A percentile compares a stretch with the other conserved stretches of the same genome.
These are phyloP conservation scores for Matsumurasca onukii DNA, from an alignment of 1,140 invertebrate species.

Conservation along the genomic window DNA sequence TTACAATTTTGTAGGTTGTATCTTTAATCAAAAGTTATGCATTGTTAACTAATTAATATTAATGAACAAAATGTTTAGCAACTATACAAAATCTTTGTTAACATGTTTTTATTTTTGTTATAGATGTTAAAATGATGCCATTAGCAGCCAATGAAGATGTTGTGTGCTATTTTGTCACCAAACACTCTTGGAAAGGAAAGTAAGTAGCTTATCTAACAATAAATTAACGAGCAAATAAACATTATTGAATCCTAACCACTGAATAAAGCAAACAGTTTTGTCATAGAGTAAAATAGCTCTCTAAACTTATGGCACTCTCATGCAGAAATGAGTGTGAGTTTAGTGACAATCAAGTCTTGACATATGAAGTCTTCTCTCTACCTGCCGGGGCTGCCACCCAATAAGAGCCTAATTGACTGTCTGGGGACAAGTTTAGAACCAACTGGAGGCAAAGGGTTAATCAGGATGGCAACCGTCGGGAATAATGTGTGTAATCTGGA, in stretches of 20 bases:
- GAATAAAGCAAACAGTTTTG: not conserved
- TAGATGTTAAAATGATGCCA: slow-evolving; percentile 52
- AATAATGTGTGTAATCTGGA: too few species aligned
- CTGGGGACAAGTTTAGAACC: too few species aligned
- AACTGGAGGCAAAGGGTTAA: too few species aligned
- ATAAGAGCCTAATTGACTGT: too few species aligned
- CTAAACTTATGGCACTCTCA: not conserved
- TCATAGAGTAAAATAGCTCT: not conserved
- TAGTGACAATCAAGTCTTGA: not conserved
- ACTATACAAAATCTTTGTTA: too few species aligned
- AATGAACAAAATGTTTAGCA: too few species aligned
- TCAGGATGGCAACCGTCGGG: too few species aligned
- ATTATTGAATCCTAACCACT: not conserved
- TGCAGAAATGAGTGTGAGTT: not conserved
- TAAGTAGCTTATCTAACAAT: slow-evolving; percentile 54
- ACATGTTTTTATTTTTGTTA: too few species aligned
- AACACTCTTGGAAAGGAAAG: slow-evolving; percentile 95
- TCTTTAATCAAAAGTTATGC: too few species aligned
- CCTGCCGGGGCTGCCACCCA: too few species aligned
- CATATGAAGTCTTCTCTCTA: not conserved
- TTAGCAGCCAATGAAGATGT: slow-evolving; percentile 88
- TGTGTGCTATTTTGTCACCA: slow-evolving; percentile 92
- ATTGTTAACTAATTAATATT: too few species aligned
- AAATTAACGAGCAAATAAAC: not conserved
- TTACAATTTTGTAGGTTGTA: too few species aligned